Base-by-base conservation (phyloP, 2,113 vertebrate species). In the Calyptommatus sinebrachiatus region DNA sequence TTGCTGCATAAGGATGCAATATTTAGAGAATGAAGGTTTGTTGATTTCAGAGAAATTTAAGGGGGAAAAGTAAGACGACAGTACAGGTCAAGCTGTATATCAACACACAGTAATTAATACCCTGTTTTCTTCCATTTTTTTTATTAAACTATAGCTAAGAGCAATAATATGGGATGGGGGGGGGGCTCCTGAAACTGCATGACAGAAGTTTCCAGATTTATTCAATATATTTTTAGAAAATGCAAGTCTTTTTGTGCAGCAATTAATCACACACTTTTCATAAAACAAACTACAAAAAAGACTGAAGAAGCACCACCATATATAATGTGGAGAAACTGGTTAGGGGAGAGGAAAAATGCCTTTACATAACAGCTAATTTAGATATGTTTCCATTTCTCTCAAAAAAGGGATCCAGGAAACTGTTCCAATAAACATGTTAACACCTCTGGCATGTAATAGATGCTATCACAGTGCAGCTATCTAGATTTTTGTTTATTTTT, bases 401-500 rank as follows among this genome's bases (percentile, higher is more conserved):
- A 9, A 68, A 46, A 35, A 82, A 89, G 35, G 21, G 28, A 22
- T 74, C 81, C 83, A 57, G 1, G 87, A 68, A 85, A 86, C 89
- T 79, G n/a, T 66, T 76, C 81, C n/a, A 68, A 26, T 69, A 61
- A 81, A 46, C 48, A 53, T 20, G 86, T 88, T 91, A 92, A 90
- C 85, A 89, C 69, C 14, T 0, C 74, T 61, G 68, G 71, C 14
- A 76, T 78, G 79, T 86, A 84, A 89, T 83, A 14, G 85, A 80
- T 82, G 84, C 79, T 79, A 84, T 84, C 76, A 82, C 22, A 76
- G n/a, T 60, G 77, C 31, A 35, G 60, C 80, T 45, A 83, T 72
- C 83, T 81, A 84, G 86, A 85, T 86, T 88, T 88, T 88, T 87
- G 82, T 88, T 90, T 91, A 88, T 85, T 89, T 89, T 92, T 90